phyloP scores from a whole-genome alignment of 2,113 vertebrate species.

The Aegotheles bennettii region DNA sequence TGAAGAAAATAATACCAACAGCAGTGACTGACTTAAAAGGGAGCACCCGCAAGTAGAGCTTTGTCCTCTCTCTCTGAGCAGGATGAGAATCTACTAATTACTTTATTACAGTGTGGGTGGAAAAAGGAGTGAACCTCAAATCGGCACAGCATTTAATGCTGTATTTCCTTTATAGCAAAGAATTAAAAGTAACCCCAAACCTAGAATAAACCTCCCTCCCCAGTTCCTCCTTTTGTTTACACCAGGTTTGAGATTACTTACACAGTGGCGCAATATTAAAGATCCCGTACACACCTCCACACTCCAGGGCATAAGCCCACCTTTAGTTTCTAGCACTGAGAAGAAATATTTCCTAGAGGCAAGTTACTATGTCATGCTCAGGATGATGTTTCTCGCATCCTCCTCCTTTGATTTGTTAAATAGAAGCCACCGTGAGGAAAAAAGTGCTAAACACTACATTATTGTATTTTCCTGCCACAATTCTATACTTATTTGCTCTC shows the following conservation, averaged over 20 bases:
- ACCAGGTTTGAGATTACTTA: neutral
- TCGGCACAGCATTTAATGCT: neutral
- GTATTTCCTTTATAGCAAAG: neutral
- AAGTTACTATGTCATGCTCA: neutral
- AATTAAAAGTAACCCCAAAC: neutral
- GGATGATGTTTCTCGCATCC: neutral
- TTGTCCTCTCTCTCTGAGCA: neutral
- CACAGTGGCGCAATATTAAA: neutral
- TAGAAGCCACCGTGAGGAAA: neutral
- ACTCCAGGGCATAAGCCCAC: neutral
- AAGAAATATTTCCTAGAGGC: neutral
- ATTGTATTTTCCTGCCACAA: neutral
- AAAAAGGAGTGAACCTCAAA: neutral
- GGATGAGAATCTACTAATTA: constrained; percentile 7
- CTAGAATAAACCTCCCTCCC: neutral
- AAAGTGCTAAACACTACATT: neutral
- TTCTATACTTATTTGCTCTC: neutral
- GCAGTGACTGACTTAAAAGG: neutral
- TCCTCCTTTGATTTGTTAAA: constrained; percentile 5
- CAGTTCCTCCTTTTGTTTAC: neutral
- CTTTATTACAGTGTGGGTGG: neutral
- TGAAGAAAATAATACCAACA: neutral
- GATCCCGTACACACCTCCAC: neutral
- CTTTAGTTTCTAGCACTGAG: neutral
- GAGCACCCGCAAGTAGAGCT: neutral